phyloP scores from a whole-genome alignment of 2,888 invertebrate species.

The Xylocampa areola region DNA sequence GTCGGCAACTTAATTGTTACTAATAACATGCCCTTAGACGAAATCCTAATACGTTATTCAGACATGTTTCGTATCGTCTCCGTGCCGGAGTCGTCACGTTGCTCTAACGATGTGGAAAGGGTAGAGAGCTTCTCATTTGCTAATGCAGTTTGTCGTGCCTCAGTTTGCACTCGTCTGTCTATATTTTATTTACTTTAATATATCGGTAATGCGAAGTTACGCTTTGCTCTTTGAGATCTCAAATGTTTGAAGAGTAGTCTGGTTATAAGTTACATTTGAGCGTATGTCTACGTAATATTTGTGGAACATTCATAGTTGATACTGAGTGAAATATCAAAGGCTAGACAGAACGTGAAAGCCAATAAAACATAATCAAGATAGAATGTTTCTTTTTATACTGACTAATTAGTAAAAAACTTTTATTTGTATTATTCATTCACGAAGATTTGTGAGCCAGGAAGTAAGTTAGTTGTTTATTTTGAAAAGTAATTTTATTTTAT shows the following conservation, averaged over 20 bases:
- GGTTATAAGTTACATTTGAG: slow-evolving; percentile 2
- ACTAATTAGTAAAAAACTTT: too few relatives aligned
- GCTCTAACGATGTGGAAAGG: slow-evolving; percentile 12
- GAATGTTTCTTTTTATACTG: background rate
- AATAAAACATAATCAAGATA: background rate
- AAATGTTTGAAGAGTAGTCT: slow-evolving; percentile 4
- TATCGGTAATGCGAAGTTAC: slow-evolving; percentile 12
- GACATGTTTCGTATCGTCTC: background rate
- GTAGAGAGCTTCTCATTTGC: slow-evolving; percentile 55
- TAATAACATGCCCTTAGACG: slow-evolving; percentile 13
- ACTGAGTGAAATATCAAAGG: background rate
- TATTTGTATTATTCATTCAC: too few relatives aligned
- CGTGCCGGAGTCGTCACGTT: slow-evolving; percentile 17
- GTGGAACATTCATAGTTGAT: background rate
- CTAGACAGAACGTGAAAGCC: background rate
- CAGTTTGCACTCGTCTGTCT: slow-evolving; percentile 6
- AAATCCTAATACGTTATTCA: slow-evolving; percentile 15
- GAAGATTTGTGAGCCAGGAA: too few relatives aligned
- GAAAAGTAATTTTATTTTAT: too few relatives aligned
- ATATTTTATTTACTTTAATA: slow-evolving; percentile 24
- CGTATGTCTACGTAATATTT: slow-evolving; percentile 17
- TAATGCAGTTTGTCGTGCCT: slow-evolving; percentile 59
- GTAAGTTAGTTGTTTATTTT: too few relatives aligned
- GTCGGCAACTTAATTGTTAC: slow-evolving; percentile 10
- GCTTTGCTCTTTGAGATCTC: slow-evolving; percentile 26